Percentiles rank a stretch among this genome's conserved stretches.
Evolutionary conservation across 2,113 vertebrate species (phyloP).

Genomic region (Colius striatus): DNA sequence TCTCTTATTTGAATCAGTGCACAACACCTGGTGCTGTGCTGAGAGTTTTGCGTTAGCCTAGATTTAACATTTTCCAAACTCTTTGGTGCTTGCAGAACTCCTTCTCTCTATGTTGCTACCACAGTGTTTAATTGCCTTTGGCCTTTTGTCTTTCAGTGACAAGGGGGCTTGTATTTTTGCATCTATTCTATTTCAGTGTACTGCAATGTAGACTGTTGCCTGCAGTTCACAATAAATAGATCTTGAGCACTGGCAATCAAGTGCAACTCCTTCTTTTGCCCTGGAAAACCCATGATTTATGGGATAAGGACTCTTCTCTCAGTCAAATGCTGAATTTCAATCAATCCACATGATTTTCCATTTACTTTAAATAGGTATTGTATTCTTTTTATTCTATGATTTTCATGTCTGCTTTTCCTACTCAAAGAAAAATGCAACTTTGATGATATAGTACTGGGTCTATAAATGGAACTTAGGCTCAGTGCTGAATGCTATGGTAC

Average conservation of each 20-base stretch:
- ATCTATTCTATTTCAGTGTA: background rate
- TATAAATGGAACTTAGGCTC: background rate
- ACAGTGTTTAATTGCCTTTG: background rate
- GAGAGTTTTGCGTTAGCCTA: background rate
- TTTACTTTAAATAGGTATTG: background rate
- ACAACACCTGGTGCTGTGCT: background rate
- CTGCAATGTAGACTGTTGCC: background rate
- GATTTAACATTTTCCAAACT: background rate
- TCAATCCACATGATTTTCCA: background rate
- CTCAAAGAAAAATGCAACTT: background rate
- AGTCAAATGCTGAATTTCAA: background rate
- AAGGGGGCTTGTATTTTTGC: background rate
- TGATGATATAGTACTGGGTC: background rate
- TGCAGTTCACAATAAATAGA: background rate
- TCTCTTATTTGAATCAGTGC: background rate
- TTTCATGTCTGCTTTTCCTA: background rate
- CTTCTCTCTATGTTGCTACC: conserved; percentile 20
- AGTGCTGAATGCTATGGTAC: background rate
- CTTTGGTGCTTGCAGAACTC: background rate
- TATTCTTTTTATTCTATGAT: background rate
- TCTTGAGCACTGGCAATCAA: background rate
- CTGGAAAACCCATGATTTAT: background rate
- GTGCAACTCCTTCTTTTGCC: background rate
- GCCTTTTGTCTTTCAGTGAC: conserved; percentile 7
- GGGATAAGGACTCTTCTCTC: background rate